Evolutionary conservation across 2,797 vertebrate genomes (phyloP).

Genomic region (Thunnus albacares): DNA sequence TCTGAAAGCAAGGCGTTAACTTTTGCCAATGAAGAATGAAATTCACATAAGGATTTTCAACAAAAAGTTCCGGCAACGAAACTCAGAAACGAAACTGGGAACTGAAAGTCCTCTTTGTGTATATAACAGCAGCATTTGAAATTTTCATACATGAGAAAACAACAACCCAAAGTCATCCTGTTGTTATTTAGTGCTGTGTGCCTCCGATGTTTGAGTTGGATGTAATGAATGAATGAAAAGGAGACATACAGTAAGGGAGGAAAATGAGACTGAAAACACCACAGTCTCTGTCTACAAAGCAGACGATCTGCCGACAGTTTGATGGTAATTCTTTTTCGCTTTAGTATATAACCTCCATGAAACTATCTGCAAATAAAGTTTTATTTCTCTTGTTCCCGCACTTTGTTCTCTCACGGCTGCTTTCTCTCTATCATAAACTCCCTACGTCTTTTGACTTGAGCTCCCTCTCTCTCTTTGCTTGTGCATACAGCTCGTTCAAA

Average conservation of each 20-base stretch:
- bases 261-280: too few relatives aligned
- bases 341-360: neutral
- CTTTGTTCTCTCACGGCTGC: too few relatives aligned
- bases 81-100: too few relatives aligned
- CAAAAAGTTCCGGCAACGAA: neutral
- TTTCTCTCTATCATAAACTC: neutral
- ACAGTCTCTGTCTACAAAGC: too few relatives aligned
- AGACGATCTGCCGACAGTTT: too few relatives aligned
- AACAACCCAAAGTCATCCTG: too few relatives aligned
- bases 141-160: neutral
- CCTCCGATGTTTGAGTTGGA: too few relatives aligned
- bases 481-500: neutral
- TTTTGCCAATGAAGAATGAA: slow-evolving; percentile 8
- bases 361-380: neutral
- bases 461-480: neutral
- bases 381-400: too few relatives aligned
- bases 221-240: too few relatives aligned
- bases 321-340: too few relatives aligned
- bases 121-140: neutral
- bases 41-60: neutral
- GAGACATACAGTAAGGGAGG: too few relatives aligned
- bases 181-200: too few relatives aligned
- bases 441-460: neutral
- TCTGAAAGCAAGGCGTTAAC: neutral
- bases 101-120: neutral